Base-by-base conservation (phyloP, 1,140 invertebrate species). In the Phortica variegata region DNA sequence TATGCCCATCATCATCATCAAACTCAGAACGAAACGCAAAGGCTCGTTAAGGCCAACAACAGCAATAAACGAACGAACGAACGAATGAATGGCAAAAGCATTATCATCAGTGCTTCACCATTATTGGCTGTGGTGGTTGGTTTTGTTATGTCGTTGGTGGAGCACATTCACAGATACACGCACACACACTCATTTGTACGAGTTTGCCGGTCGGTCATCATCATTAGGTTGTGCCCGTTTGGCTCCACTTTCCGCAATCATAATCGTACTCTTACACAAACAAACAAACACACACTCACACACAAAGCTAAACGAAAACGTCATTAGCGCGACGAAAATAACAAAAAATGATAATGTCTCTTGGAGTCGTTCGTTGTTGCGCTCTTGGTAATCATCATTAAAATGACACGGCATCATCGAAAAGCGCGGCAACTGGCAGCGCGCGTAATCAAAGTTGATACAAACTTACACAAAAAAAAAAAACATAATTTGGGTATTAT, bases 261-360 rank as follows among this genome's bases (percentile, higher is more conserved):
- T 50, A 37, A 39, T 40, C 41, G 31, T 32, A 34, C 9, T 34
- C 20, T 21, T 45, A 26, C 9, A 41, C 37, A 37, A 21, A 36
- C 19, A 34, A 31, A 39, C 48, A 65, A 70, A 70, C 57, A 36
- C 37, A 34, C 9, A 41, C 20, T 21, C 48, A 26, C 9, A 41
- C 37, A 37, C 29, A 36, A 23, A 34, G 33, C 39, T 52, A 65
- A 70, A 70, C 57, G 61, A 46, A 60, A 70, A 66, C 61, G 65
- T 70, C 65, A 70, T 70, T 70, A 70, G 65, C 61, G 52, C 32
- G 51, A 55, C 53, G 49, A 54, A 70, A 66, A 66, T 70, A 71
- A 68, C 65, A 69, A 68, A 68, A 68, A 68, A 68, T 68, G 65
- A 68, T 68, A 68, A 68, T 68, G 63, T 58, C 48, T 52, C 60